These are phyloP conservation scores for Nycticryphes semicollaris DNA, from an alignment of 2,113 vertebrate genomes.

Conservation along the genomic window DNA sequence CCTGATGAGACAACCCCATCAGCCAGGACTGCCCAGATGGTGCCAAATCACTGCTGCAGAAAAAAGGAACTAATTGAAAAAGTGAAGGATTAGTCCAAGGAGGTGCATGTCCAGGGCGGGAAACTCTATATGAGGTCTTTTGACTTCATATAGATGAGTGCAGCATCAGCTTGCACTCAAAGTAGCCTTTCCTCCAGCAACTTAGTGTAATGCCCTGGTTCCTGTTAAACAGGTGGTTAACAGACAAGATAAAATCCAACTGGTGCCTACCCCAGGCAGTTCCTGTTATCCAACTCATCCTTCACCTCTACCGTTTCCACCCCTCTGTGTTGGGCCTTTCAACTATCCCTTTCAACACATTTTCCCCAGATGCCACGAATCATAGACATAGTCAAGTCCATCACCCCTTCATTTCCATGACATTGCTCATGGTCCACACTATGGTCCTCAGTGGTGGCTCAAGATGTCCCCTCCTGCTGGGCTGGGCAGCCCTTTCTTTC, in stretches of 20 bases:
- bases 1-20: neutral
- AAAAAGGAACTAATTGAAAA: neutral
- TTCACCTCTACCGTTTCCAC: neutral
- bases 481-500: neutral
- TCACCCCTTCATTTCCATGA: accelerated
- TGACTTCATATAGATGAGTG: neutral
- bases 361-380: neutral
- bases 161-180: neutral
- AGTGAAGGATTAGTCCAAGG: neutral
- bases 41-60: neutral
- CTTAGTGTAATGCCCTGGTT: neutral
- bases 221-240: neutral
- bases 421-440: neutral
- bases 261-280: neutral
- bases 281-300: neutral
- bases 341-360: neutral
- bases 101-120: neutral
- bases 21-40: neutral
- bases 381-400: neutral
- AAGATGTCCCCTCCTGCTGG: neutral
- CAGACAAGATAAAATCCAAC: neutral
- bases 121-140: neutral
- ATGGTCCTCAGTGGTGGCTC: neutral
- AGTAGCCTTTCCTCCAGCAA: neutral
- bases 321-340: neutral